Percentiles rank a stretch among this genome's conserved stretches.
phyloP scores from a whole-genome alignment of 2,797 vertebrate genomes.

The Euthynnus affinis region DNA sequence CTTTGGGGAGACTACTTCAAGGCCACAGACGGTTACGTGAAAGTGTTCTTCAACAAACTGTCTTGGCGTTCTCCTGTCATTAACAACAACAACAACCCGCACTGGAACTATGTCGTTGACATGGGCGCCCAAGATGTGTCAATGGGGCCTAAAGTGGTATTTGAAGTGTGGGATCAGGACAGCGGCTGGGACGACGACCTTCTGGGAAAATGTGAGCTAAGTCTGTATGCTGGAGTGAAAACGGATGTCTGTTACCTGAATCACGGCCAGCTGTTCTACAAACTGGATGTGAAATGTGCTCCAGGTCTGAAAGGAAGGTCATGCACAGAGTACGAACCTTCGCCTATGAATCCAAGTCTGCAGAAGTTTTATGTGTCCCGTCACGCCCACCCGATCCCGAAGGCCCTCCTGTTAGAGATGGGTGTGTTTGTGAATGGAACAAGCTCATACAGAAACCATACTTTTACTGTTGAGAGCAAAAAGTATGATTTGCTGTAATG shows the following conservation, averaged over 20 bases:
- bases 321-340: slow-evolving; percentile 83
- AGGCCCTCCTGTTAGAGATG: slow-evolving; percentile 74
- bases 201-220: slow-evolving; percentile 82
- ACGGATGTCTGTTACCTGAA: slow-evolving; percentile 81
- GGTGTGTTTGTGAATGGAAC: slow-evolving; percentile 77
- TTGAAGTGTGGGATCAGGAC: slow-evolving; percentile 92
- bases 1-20: slow-evolving; percentile 88
- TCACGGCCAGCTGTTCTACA: slow-evolving; percentile 84
- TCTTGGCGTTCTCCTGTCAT: slow-evolving; percentile 65
- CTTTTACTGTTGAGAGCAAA: too few species aligned
- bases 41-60: slow-evolving; percentile 72
- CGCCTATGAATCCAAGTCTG: slow-evolving; percentile 74
- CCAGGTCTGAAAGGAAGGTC: slow-evolving; percentile 80
- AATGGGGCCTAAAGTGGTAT: slow-evolving; percentile 36
- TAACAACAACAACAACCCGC: slow-evolving; percentile 83
- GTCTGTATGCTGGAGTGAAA: slow-evolving; percentile 55
- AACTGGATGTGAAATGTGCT: slow-evolving; percentile 77
- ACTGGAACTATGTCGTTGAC: slow-evolving; percentile 79
- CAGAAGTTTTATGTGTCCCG: slow-evolving; percentile 79
- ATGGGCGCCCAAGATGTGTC: slow-evolving; percentile 77
- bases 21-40: slow-evolving; percentile 86
- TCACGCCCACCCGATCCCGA: slow-evolving; percentile 77
- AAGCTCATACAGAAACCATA: slow-evolving; percentile 36
- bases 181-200: slow-evolving; percentile 86
- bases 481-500: neutral